A percentile compares a stretch with the other conserved stretches of the same genome.
phyloP scores from a whole-genome alignment of 2,797 vertebrate species.

The Hylomyscus alleni region DNA sequence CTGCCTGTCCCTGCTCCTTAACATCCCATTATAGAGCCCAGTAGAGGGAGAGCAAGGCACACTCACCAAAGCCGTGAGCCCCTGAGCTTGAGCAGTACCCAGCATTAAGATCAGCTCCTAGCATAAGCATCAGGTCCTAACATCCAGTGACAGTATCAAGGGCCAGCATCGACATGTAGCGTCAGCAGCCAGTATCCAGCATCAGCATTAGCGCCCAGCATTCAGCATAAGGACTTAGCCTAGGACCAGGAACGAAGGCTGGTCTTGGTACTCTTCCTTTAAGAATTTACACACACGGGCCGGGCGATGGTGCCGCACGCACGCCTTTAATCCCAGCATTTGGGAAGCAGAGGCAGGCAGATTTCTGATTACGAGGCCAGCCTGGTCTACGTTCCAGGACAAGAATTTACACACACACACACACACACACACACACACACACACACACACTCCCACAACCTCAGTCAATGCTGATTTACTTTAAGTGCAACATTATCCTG shows the following conservation, averaged over 20 bases:
- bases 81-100: neutral
- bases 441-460: too few species aligned
- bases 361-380: too few species aligned
- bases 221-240: neutral
- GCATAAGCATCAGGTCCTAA: neutral
- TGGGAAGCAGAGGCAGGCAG: too few species aligned
- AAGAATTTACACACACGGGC: neutral
- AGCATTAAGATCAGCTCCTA: neutral
- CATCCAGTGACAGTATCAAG: neutral
- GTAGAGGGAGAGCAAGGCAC: neutral
- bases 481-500: neutral
- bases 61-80: neutral
- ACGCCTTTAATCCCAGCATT: too few species aligned
- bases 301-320: too few species aligned
- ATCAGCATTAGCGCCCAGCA: neutral
- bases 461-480: neutral
- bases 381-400: too few species aligned
- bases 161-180: neutral
- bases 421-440: neutral
- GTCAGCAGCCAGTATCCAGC: neutral
- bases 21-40: neutral
- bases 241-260: neutral
- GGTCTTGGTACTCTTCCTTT: neutral
- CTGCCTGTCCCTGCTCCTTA: neutral
- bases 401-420: neutral